Percentiles rank a stretch among this genome's conserved stretches.
These are phyloP conservation scores for Ia io DNA, from an alignment of 2,113 vertebrate genomes.

Conservation along the genomic window DNA sequence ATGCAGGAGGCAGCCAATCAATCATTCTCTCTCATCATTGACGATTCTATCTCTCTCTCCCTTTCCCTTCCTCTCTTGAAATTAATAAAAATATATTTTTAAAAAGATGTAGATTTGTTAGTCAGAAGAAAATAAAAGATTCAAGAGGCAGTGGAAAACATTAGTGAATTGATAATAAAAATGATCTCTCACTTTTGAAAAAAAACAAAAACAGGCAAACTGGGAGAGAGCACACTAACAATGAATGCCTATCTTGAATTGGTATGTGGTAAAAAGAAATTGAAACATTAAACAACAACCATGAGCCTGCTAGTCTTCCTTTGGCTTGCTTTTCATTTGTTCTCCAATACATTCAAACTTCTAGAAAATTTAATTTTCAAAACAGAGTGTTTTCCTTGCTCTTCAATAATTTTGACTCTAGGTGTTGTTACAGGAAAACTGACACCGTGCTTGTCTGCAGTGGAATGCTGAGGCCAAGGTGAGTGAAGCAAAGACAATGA, in stretches of 20 bases:
- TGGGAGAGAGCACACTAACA: neutral
- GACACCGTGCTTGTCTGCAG: fast-evolving
- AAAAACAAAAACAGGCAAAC: neutral
- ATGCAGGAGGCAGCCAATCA: no score
- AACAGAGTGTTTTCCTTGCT: neutral
- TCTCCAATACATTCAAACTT: neutral
- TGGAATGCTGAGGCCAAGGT: neutral
- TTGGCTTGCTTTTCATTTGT: neutral
- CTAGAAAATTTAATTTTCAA: neutral
- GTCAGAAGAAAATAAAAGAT: no score
- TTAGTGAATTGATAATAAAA: no score
- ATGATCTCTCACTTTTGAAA: no score
- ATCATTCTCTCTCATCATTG: no score
- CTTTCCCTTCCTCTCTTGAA: no score
- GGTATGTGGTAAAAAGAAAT: neutral
- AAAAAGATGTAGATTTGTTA: no score
- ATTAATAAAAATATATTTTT: no score
- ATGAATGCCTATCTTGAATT: neutral
- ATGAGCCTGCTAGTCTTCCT: neutral
- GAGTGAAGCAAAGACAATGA: neutral
- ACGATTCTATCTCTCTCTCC: no score
- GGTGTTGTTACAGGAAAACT: neutral
- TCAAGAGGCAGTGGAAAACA: no score
- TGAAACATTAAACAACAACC: neutral
- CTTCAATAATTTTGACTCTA: neutral